phyloP scores from a whole-genome alignment of 2,888 invertebrate genomes.

The Agrochola circellaris region DNA sequence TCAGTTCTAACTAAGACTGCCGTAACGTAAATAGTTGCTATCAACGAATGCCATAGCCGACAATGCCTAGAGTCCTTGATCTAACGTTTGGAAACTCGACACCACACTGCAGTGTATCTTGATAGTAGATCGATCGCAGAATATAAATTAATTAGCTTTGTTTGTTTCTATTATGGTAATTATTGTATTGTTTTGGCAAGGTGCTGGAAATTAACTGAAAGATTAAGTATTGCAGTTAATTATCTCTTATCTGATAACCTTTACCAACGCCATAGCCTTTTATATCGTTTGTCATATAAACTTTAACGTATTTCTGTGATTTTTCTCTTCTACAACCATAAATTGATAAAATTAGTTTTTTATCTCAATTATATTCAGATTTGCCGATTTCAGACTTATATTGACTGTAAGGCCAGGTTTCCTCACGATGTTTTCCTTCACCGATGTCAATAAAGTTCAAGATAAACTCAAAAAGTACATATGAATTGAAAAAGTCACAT shows the following conservation, averaged over 20 bases:
- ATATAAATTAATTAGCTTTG: constrained; percentile 65
- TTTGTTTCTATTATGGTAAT: constrained; percentile 66
- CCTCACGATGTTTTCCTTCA: no score
- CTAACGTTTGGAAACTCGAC: constrained; percentile 51
- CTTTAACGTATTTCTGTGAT: neutral
- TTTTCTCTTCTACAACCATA: neutral
- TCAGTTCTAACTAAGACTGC: constrained; percentile 49
- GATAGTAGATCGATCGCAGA: constrained; percentile 59
- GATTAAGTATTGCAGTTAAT: constrained; percentile 24
- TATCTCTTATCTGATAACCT: constrained; percentile 37
- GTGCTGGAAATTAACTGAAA: constrained; percentile 42
- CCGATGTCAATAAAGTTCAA: no score
- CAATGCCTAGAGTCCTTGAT: constrained; percentile 62
- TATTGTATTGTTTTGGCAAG: constrained; percentile 51
- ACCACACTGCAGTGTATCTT: constrained; percentile 56
- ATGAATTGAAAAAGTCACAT: no score
- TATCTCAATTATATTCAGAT: neutral
- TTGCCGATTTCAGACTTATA: no score
- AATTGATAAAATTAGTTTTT: neutral
- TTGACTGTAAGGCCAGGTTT: no score
- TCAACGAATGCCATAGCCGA: constrained; percentile 49
- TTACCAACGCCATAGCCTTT: neutral
- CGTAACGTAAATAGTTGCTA: constrained; percentile 57
- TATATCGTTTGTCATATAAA: neutral
- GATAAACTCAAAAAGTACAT: no score